These are phyloP conservation scores for Saccostrea glomerata DNA, from an alignment of 1,140 invertebrate species.

Conservation along the genomic window DNA sequence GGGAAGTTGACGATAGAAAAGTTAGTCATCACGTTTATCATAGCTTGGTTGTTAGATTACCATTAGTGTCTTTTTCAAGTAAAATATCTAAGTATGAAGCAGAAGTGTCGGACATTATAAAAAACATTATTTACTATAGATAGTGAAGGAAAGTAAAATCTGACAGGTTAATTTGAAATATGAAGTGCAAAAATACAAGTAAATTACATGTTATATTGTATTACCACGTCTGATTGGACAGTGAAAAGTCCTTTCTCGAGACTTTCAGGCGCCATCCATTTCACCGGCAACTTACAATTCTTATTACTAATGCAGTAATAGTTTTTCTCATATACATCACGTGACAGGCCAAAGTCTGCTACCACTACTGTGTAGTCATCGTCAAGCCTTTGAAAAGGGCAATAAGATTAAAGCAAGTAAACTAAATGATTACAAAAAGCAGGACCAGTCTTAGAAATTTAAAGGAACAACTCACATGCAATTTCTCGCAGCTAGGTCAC, in stretches of 20 bases:
- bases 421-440: no score
- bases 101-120: no score
- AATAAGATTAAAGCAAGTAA: background rate
- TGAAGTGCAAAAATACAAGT: background rate
- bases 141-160: background rate
- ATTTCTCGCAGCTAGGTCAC: conserved; percentile 93
- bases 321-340: conserved; percentile 80
- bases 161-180: background rate
- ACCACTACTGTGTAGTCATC: conserved; percentile 78
- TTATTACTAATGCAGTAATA: conserved; percentile 80
- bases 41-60: no score
- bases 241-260: conserved; percentile 77
- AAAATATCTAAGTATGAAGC: no score
- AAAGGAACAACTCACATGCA: conserved; percentile 80
- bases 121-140: background rate
- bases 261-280: conserved; percentile 80
- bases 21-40: no score
- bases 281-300: conserved; percentile 78
- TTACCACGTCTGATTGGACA: conserved; percentile 77
- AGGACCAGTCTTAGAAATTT: no score
- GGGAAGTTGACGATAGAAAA: no score
- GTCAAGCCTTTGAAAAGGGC: conserved; percentile 74
- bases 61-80: no score
- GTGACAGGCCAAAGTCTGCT: conserved; percentile 82
- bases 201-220: background rate